Percentiles rank a stretch among this genome's conserved stretches.
phyloP scores from a whole-genome alignment of 2,797 vertebrate genomes.

The Microchirus variegatus region DNA sequence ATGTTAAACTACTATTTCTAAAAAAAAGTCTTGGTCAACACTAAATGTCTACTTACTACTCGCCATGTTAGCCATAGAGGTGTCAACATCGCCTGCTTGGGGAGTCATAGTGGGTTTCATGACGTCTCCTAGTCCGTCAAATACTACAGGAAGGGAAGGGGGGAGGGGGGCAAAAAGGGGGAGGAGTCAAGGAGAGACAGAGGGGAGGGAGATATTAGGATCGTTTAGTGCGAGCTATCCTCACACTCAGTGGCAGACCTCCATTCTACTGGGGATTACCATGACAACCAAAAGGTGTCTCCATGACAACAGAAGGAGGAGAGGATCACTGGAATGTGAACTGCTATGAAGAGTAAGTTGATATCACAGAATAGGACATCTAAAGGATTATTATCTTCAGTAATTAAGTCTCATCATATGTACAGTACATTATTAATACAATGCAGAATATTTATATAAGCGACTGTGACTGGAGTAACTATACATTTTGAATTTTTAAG shows the following conservation, averaged over 20 bases:
- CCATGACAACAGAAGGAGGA: slow-evolving; percentile 66
- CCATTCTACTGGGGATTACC: slow-evolving; percentile 55
- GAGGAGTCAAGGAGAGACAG: slow-evolving; percentile 15
- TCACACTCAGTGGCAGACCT: slow-evolving; percentile 40
- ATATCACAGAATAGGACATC: slow-evolving; percentile 16
- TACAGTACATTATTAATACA: too few species aligned
- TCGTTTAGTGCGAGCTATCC: slow-evolving; percentile 44
- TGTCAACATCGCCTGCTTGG: slow-evolving; percentile 91
- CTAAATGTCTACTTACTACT: slow-evolving; percentile 88
- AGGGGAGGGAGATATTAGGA: slow-evolving; percentile 51
- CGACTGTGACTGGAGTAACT: neutral
- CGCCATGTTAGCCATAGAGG: slow-evolving; percentile 96
- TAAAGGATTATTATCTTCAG: neutral
- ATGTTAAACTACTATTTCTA: slow-evolving; percentile 2
- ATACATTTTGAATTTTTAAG: neutral
- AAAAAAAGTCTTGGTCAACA: neutral
- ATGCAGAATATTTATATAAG: too few species aligned
- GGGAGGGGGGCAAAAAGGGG: neutral
- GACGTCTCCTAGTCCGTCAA: slow-evolving; percentile 97
- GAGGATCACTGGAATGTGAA: slow-evolving; percentile 25
- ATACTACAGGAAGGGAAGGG: slow-evolving; percentile 80
- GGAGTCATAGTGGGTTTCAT: slow-evolving; percentile 96
- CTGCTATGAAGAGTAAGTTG: slow-evolving; percentile 1
- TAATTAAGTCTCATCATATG: too few species aligned
- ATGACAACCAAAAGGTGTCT: slow-evolving; percentile 70